Evolutionary conservation across 2,797 vertebrate species (phyloP).

Genomic region (Numenius phaeopus): DNA sequence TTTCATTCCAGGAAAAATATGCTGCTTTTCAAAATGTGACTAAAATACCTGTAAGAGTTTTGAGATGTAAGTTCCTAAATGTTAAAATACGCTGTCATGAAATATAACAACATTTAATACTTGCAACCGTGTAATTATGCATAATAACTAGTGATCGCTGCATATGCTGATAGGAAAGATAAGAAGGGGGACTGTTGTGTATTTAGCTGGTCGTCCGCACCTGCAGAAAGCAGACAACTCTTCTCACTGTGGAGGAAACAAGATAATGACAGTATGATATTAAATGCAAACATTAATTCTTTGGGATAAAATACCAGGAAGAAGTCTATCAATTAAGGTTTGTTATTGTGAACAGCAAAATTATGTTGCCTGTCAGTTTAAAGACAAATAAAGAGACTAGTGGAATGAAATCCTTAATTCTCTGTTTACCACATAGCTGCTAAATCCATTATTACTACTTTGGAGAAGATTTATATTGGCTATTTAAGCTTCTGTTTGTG

Average conservation of each 20-base stretch:
- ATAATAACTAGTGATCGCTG: slow-evolving; percentile 74
- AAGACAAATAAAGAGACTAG: slow-evolving; percentile 59
- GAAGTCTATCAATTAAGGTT: slow-evolving; percentile 74
- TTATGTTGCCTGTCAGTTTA: slow-evolving; percentile 50
- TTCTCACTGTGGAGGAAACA: slow-evolving; percentile 77
- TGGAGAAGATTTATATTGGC: slow-evolving; percentile 38
- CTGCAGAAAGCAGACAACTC: slow-evolving; percentile 78
- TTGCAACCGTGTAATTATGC: slow-evolving; percentile 77
- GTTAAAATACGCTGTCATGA: slow-evolving; percentile 75
- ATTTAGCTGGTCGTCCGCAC: slow-evolving; percentile 75
- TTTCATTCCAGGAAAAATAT: slow-evolving; percentile 41
- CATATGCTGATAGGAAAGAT: slow-evolving; percentile 36
- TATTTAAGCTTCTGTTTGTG: slow-evolving; percentile 6
- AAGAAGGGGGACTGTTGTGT: slow-evolving; percentile 17
- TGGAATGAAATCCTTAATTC: slow-evolving; percentile 70
- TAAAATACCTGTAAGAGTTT: slow-evolving; percentile 71
- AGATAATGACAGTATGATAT: slow-evolving; percentile 76
- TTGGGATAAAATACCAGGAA: slow-evolving; percentile 72
- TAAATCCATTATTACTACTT: slow-evolving; percentile 46
- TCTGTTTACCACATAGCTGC: slow-evolving; percentile 43
- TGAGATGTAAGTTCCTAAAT: slow-evolving; percentile 75
- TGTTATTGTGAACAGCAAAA: slow-evolving; percentile 63
- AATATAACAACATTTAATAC: slow-evolving; percentile 77
- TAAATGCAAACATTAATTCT: slow-evolving; percentile 79
- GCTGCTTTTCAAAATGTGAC: slow-evolving; percentile 48